phyloP scores from a whole-genome alignment of 1,140 invertebrate species.

The Scaptomyza montana region DNA sequence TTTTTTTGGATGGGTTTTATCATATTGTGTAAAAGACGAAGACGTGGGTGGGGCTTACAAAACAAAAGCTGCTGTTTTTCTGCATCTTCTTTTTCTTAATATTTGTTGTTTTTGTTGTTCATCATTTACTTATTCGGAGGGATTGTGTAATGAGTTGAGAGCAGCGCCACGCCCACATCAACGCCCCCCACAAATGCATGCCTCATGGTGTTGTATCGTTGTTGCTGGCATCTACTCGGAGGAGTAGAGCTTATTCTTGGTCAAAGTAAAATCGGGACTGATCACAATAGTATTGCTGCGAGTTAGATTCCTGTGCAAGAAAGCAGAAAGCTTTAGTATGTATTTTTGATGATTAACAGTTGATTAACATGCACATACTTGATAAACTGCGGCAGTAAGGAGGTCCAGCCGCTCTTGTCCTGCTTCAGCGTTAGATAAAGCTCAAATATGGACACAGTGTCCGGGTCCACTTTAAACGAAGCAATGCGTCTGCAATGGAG shows the following conservation, averaged over 20 bases:
- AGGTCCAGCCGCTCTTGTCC: conserved; percentile 91
- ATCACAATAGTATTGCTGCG: conserved; percentile 92
- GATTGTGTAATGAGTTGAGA: conserved; percentile 66
- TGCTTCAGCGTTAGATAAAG: conserved; percentile 93
- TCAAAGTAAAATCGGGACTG: conserved; percentile 91
- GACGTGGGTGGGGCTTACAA: conserved; percentile 27
- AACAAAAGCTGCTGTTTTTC: conserved; percentile 17
- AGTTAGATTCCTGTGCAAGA: conserved; percentile 88
- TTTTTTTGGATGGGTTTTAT: conserved; percentile 15
- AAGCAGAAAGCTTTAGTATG: background rate
- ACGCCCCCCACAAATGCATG: conserved; percentile 37
- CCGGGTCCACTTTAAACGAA: conserved; percentile 91
- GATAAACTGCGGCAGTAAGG: conserved; percentile 92
- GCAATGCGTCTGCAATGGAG: conserved; percentile 83
- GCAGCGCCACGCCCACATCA: conserved; percentile 36
- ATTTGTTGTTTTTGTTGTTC: conserved; percentile 34
- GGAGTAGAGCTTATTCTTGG: conserved; percentile 92
- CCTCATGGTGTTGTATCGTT: conserved; percentile 28
- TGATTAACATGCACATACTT: conserved; percentile 87
- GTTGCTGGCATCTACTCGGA: conserved; percentile 63
- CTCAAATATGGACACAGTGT: conserved; percentile 93
- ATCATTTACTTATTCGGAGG: conserved; percentile 67
- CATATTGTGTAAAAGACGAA: conserved; percentile 13
- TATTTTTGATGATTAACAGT: no score
- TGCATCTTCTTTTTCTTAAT: conserved; percentile 1